phyloP scores from a whole-genome alignment of 2,113 vertebrate genomes.

The Paralichthys olivaceus region DNA sequence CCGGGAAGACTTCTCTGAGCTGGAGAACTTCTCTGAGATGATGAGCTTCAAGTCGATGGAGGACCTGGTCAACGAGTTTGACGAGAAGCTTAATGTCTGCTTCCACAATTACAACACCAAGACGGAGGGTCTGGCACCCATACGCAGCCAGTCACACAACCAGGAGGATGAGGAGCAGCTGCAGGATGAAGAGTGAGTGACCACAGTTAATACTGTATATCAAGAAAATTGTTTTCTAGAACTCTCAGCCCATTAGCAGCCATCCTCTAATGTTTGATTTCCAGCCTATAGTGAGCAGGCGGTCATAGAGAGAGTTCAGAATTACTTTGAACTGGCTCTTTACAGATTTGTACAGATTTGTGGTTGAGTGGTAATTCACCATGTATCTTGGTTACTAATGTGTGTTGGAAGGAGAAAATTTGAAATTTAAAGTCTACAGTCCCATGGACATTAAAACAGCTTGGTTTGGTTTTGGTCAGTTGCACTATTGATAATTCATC shows the following conservation, averaged over 20 bases:
- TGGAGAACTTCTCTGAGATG: slow-evolving; percentile 96
- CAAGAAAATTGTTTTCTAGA: neutral
- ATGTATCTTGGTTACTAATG: no score
- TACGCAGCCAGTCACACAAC: slow-evolving; percentile 88
- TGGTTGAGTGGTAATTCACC: neutral
- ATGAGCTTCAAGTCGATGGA: slow-evolving; percentile 98
- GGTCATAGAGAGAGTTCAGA: neutral
- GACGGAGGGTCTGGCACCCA: slow-evolving; percentile 90
- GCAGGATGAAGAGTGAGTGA: slow-evolving; percentile 92
- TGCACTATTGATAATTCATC: no score
- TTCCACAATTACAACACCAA: slow-evolving; percentile 96
- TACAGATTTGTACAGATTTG: neutral
- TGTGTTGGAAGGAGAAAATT: no score
- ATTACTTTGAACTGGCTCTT: neutral
- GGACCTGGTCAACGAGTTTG: slow-evolving; percentile 94
- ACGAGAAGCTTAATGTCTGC: slow-evolving; percentile 95
- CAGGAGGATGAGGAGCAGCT: slow-evolving; percentile 91
- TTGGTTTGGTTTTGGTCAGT: no score
- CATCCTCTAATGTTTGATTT: neutral
- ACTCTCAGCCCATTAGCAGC: neutral
- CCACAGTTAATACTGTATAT: neutral
- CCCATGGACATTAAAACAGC: no score
- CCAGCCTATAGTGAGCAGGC: neutral
- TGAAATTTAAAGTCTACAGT: no score
- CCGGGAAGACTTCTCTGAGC: slow-evolving; percentile 92